Conservation (phyloP, 2,113 vertebrate species). For the Psilopsiagon aurifrons region DNA sequence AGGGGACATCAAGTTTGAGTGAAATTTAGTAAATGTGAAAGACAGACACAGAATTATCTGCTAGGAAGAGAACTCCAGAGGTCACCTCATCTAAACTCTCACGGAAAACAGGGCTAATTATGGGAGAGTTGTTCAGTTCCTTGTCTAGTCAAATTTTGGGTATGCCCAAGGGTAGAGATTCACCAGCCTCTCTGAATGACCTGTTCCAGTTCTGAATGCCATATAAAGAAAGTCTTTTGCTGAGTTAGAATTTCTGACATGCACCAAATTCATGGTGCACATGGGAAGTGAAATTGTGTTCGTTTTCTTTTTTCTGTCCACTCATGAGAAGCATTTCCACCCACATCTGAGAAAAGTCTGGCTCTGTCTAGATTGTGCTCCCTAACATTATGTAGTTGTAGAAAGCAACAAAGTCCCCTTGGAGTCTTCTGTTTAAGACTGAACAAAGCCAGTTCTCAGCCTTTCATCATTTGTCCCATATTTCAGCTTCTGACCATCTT, state of each 20-base stretch:
- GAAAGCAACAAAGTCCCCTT: neutral
- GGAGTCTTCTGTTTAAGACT: neutral
- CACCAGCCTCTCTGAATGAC: neutral
- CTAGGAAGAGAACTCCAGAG: neutral
- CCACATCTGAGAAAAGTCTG: neutral
- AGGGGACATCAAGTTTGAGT: neutral
- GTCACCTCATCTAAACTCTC: neutral
- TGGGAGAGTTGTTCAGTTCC: neutral
- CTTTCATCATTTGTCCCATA: neutral
- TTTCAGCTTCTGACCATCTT: neutral
- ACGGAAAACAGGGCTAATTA: neutral
- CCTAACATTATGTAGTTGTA: neutral
- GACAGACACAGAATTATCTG: neutral
- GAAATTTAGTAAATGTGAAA: neutral
- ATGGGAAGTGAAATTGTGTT: neutral
- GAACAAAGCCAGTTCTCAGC: neutral
- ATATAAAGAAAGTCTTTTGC: neutral
- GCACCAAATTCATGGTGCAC: neutral
- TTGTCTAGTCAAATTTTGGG: neutral
- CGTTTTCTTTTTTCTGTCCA: neutral
- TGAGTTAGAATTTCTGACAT: neutral
- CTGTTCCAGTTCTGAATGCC: neutral
- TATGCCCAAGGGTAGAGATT: neutral
- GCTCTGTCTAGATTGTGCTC: neutral
- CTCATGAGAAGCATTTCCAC: neutral